phyloP scores from a whole-genome alignment of 2,113 vertebrate species.

The Lagopus leucura region DNA sequence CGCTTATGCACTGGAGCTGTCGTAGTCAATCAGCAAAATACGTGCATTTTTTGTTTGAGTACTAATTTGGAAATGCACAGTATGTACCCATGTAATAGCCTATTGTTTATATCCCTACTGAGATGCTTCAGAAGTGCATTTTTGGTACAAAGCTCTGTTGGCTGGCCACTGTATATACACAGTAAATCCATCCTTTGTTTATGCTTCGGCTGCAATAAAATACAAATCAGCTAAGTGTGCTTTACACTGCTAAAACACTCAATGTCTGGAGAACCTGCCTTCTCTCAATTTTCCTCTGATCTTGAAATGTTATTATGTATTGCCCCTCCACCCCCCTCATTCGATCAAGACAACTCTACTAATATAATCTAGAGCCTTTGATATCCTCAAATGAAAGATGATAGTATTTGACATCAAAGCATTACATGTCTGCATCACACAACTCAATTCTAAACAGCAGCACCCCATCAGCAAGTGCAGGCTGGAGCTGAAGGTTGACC shows the following conservation, averaged over 20 bases:
- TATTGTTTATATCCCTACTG: not conserved
- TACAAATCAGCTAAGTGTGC: not conserved
- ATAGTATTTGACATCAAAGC: not conserved
- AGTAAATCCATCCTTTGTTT: constrained; percentile 28
- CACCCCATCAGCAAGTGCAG: not conserved
- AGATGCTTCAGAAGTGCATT: constrained; percentile 29
- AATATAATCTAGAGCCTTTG: not conserved
- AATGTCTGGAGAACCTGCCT: not conserved
- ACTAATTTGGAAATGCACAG: constrained; percentile 2
- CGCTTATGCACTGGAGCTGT: not conserved
- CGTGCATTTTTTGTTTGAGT: not conserved
- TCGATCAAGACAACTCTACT: not conserved
- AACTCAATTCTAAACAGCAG: not conserved
- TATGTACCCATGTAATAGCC: not conserved
- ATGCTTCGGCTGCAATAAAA: not conserved
- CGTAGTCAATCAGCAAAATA: not conserved
- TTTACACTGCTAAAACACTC: not conserved
- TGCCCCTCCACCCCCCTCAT: not conserved
- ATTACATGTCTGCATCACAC: not conserved
- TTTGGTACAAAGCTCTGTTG: constrained; percentile 13
- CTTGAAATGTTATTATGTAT: not conserved
- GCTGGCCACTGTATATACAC: not conserved
- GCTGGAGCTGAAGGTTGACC: not conserved
- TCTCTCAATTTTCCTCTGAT: not conserved
- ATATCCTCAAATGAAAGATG: not conserved